These are phyloP conservation scores for Quadriops clusia DNA, from an alignment of 2,888 invertebrate species.

Conservation along the genomic window DNA sequence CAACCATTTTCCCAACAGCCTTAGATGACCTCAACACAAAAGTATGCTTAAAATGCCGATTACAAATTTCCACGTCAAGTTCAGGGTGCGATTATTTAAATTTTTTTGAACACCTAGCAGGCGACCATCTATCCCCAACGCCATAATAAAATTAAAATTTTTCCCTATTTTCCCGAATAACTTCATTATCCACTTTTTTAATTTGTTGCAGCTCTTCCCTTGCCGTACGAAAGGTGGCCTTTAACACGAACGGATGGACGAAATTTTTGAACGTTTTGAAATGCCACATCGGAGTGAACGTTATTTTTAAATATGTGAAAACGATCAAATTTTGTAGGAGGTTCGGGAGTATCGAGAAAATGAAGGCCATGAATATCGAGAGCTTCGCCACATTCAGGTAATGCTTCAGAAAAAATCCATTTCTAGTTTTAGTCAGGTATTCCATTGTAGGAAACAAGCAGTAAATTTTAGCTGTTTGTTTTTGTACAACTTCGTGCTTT, in stretches of 20 bases:
- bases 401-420: slow-evolving; percentile 59
- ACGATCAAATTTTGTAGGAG: slow-evolving; percentile 38
- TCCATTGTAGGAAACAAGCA: slow-evolving; percentile 83
- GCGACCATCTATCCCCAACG: slow-evolving; percentile 71
- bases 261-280: slow-evolving; percentile 43
- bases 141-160: slow-evolving; percentile 72
- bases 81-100: slow-evolving; percentile 48
- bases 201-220: slow-evolving; percentile 70
- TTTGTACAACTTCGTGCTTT: slow-evolving; percentile 43
- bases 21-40: slow-evolving; percentile 61
- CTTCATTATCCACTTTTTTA: slow-evolving; percentile 48
- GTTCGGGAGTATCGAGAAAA: slow-evolving; percentile 45
- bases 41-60: slow-evolving; percentile 54
- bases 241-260: slow-evolving; percentile 45
- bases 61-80: slow-evolving; percentile 48
- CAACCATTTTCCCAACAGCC: slow-evolving; percentile 40
- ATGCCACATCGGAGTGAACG: slow-evolving; percentile 41
- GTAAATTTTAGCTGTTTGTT: slow-evolving; percentile 50
- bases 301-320: slow-evolving; percentile 39
- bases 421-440: slow-evolving; percentile 61
- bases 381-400: slow-evolving; percentile 40
- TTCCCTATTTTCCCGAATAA: slow-evolving; percentile 43
- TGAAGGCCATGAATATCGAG: slow-evolving; percentile 37
- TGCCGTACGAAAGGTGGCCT: slow-evolving; percentile 58
- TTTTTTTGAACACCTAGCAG: slow-evolving; percentile 54